Base-by-base conservation (phyloP, 2,113 vertebrate species). In the Arvicanthis niloticus region DNA sequence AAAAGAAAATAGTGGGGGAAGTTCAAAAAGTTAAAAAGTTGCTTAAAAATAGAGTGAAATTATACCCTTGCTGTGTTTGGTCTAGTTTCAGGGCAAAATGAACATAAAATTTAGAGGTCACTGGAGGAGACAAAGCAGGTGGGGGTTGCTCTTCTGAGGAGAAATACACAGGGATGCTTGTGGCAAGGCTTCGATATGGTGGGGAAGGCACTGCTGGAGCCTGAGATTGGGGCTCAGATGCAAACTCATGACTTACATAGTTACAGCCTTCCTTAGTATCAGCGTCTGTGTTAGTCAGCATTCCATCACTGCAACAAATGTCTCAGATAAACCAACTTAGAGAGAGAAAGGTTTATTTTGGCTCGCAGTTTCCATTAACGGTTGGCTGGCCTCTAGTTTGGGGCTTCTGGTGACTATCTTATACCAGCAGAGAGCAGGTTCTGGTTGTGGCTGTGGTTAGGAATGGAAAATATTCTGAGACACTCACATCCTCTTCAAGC, bases 81-180 rank as follows among this genome's bases (percentile, higher is more conserved):
- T 51, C 76, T 7, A 75, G 53, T 89, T 95, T 97, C 51, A 73
- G 31, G 17, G n/a, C 6, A 82, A 85, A 92, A 31, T 62, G 48
- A 92, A 97, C 42, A 42, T 91, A 70, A 80, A 95, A 92, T 88
- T 58, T 92, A 72, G 90, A 91, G 21, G 26, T 70, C 53, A 37
- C 6, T 34, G 6, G 58, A 77, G 37, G 72, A 77, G 40, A 85
- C 56, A 77, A 53, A 93, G 22, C 65, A 91, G 22, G 53, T 56
- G 13, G 0, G 53, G 37, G 62, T 21, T 65, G 31, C 81, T n/a
- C 56, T 31, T 60, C 88, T 95, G 82, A 70, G 77, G 31, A 19
- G 58, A 53, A 58, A n/a, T 5, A 34, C 31, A n/a, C n/a, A 40
- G 0, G 1, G 31, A 72, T 60, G 31, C 58, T 76, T 29, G 0